These are phyloP conservation scores for Cryptoblepharus egeriae DNA, from an alignment of 2,797 vertebrate species.

Conservation along the genomic window DNA sequence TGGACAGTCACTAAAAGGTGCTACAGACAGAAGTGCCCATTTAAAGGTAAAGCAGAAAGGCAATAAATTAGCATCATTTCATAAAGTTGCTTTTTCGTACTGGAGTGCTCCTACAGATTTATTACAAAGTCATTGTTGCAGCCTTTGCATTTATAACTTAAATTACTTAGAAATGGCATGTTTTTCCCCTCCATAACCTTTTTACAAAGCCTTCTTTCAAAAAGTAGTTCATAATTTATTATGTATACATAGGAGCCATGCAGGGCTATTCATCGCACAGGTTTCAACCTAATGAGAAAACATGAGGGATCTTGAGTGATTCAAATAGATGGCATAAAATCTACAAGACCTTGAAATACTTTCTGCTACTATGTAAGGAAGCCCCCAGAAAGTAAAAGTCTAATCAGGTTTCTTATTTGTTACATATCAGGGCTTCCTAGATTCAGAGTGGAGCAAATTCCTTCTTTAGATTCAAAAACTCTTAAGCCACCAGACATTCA, in stretches of 20 bases:
- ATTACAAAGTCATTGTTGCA: slow-evolving; percentile 59
- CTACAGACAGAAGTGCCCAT: slow-evolving; percentile 40
- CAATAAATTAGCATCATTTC: slow-evolving; percentile 53
- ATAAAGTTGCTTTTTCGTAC: slow-evolving; percentile 50
- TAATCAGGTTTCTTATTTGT: not conserved
- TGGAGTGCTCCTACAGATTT: slow-evolving; percentile 57
- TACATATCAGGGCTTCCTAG: not conserved
- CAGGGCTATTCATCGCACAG: slow-evolving; percentile 53
- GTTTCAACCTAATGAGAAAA: slow-evolving; percentile 55
- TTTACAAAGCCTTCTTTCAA: slow-evolving; percentile 52
- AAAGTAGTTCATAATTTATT: slow-evolving; percentile 66
- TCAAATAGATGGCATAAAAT: slow-evolving; percentile 41
- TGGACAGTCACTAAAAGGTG: slow-evolving; percentile 43
- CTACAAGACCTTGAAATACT: slow-evolving; percentile 18
- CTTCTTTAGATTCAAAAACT: not conserved
- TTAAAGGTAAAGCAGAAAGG: slow-evolving; percentile 20
- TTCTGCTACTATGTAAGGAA: slow-evolving; percentile 26
- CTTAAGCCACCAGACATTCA: not conserved
- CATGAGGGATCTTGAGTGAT: slow-evolving; percentile 44
- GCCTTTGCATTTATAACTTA: slow-evolving; percentile 60
- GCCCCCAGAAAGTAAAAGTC: slow-evolving; percentile 5
- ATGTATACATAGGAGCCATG: slow-evolving; percentile 17
- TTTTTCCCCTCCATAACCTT: slow-evolving; percentile 45
- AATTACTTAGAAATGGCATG: slow-evolving; percentile 65
- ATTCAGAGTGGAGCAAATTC: not conserved